Evolutionary conservation across 2,113 vertebrate species (phyloP).

Genomic region (Mellivora capensis): DNA sequence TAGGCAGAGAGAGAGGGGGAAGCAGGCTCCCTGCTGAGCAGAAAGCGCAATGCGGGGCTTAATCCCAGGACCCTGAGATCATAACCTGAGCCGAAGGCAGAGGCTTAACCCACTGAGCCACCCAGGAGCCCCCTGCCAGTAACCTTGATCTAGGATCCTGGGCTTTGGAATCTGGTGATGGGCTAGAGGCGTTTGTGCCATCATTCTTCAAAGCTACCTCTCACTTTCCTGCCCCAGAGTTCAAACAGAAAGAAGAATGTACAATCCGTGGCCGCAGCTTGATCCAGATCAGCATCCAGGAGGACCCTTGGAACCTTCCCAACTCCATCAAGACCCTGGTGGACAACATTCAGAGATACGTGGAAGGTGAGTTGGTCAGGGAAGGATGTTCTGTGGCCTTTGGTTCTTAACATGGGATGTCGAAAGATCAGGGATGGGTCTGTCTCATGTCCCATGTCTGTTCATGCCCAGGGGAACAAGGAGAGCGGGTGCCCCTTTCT

Average conservation of each 20-base stretch:
- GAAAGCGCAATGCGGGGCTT: no score
- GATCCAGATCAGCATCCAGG: constrained; percentile 96
- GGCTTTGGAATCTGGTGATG: neutral
- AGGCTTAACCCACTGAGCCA: no score
- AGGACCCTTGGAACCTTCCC: constrained; percentile 99
- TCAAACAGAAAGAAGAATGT: constrained; percentile 95
- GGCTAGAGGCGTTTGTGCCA: neutral
- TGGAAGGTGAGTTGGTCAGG: constrained; percentile 88
- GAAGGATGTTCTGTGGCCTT: neutral
- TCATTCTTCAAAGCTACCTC: neutral
- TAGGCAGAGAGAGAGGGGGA: no score
- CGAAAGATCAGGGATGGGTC: neutral
- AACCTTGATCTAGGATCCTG: neutral
- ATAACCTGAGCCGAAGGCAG: no score
- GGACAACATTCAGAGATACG: constrained; percentile 94
- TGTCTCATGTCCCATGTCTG: fast-evolving
- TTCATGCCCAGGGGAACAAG: neutral
- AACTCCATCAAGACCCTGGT: constrained; percentile 93
- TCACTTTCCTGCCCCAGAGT: constrained; percentile 84
- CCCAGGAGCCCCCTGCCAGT: neutral
- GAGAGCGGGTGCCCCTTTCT: fast-evolving
- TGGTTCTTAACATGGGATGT: neutral
- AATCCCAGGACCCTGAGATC: no score
- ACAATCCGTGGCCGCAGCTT: constrained; percentile 88
- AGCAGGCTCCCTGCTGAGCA: no score